These are phyloP conservation scores for Cavia aperea DNA, from an alignment of 2,113 vertebrate species.

Conservation along the genomic window DNA sequence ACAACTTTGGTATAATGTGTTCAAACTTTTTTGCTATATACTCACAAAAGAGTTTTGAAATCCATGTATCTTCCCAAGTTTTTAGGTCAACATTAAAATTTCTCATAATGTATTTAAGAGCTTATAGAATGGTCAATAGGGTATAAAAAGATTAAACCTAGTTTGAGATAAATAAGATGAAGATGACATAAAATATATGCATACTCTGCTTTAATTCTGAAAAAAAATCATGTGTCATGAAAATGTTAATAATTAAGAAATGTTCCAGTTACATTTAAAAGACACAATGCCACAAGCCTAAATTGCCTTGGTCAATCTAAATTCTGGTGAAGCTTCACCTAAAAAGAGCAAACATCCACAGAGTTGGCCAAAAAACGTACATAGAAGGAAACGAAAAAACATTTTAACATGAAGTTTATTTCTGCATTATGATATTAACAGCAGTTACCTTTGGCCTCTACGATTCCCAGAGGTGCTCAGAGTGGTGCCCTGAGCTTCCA, in stretches of 20 bases:
- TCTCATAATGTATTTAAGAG: constrained; percentile 1
- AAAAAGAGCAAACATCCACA: neutral
- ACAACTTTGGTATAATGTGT: neutral
- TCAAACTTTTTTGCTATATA: neutral
- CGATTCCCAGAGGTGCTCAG: neutral
- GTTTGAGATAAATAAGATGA: neutral
- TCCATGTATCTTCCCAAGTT: neutral
- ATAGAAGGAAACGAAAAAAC: neutral
- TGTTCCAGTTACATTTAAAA: constrained; percentile 22
- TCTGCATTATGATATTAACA: neutral
- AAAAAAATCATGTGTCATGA: constrained; percentile 20
- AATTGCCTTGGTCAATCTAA: constrained; percentile 37
- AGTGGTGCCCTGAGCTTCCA: neutral
- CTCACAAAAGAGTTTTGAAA: neutral
- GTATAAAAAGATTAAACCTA: constrained; percentile 37
- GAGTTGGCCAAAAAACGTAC: neutral
- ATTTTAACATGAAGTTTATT: neutral
- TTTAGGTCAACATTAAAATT: constrained; percentile 17
- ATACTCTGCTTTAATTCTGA: constrained; percentile 29
- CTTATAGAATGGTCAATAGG: neutral
- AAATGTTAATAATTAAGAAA: neutral
- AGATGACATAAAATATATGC: constrained; percentile 27
- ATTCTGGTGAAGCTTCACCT: constrained; percentile 2
- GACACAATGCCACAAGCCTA: neutral
- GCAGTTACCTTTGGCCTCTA: neutral